Conservation (phyloP, 2,797 vertebrate genomes). For the Muraenolepis orangiensis region DNA sequence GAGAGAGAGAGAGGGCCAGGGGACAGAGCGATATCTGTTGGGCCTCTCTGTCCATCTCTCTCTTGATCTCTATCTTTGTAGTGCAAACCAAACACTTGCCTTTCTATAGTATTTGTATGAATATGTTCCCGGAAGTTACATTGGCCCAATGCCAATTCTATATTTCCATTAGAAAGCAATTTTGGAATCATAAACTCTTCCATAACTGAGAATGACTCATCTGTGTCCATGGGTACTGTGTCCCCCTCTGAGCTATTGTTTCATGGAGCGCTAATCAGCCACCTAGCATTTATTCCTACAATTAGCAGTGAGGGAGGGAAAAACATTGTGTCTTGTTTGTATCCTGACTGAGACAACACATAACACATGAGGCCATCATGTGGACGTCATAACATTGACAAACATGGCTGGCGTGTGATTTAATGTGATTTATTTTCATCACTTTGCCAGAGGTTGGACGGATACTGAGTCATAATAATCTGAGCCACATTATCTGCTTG, state of each 20-base stretch:
- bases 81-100: neutral
- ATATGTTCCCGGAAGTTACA: neutral
- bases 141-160: neutral
- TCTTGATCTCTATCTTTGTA: neutral
- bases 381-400: neutral
- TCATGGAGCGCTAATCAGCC: neutral
- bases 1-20: too few species aligned
- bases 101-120: neutral
- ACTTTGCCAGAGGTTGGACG: neutral
- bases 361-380: neutral
- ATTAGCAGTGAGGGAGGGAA: neutral
- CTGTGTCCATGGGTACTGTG: neutral
- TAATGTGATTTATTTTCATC: neutral
- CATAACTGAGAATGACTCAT: neutral
- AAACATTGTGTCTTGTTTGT: too few species aligned
- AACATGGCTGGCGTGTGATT: neutral
- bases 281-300: neutral
- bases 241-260: neutral
- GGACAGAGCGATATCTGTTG: too few species aligned
- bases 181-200: neutral
- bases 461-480: constrained; percentile 34
- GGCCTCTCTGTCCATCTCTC: too few species aligned
- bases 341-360: neutral
- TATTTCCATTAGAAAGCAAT: neutral
- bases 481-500: constrained; percentile 43